Evolutionary conservation across 2,113 vertebrate genomes (phyloP).

Genomic region (Lontra canadensis): DNA sequence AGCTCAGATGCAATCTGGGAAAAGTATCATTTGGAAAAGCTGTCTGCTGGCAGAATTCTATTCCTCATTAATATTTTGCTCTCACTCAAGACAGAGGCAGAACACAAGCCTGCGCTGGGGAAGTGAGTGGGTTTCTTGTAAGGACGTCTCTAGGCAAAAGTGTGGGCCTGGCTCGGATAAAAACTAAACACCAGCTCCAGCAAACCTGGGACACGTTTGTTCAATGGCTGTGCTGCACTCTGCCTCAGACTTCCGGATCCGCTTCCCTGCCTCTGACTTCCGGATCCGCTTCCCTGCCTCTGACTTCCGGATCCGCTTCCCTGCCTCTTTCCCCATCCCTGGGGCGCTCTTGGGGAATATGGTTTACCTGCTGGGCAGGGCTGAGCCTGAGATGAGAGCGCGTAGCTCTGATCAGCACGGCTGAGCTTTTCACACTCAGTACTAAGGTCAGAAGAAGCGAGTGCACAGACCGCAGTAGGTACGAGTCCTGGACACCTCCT

Average conservation of each 20-base stretch:
- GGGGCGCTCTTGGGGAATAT: neutral
- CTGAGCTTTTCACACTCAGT: neutral
- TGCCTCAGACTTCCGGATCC: neutral
- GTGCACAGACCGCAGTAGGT: neutral
- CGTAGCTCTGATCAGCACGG: neutral
- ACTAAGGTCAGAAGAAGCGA: neutral
- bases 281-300: no score
- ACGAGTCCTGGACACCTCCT: neutral
- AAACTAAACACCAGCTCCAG: neutral
- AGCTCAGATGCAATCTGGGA: constrained; percentile 47
- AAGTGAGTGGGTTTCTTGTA: neutral
- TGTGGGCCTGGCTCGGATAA: neutral
- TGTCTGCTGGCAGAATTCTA: neutral
- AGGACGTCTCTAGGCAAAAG: neutral
- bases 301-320: neutral
- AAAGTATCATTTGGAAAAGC: constrained; percentile 29
- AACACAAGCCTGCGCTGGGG: neutral
- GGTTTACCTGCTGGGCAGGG: neutral
- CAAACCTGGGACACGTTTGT: neutral
- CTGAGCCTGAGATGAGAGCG: neutral
- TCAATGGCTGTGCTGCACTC: neutral
- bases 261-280: neutral
- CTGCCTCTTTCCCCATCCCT: neutral
- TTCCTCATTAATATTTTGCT: neutral
- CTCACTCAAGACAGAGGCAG: neutral